phyloP scores from a whole-genome alignment of 2,888 invertebrate species.

The Mantis religiosa region DNA sequence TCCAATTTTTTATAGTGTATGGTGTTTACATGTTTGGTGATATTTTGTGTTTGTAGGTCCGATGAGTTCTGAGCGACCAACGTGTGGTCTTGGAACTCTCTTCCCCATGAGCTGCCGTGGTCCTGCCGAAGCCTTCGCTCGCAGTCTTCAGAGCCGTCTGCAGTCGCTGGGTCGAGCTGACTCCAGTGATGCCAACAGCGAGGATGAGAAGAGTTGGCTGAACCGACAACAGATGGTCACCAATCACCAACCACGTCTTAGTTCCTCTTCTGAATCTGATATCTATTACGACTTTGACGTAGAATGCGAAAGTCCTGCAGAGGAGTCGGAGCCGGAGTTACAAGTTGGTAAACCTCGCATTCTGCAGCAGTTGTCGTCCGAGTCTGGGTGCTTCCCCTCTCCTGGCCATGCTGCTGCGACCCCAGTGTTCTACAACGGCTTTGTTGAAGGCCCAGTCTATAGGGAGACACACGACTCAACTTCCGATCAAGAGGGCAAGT shows the following conservation, averaged over 20 bases:
- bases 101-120: conserved; percentile 76
- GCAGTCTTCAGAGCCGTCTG: conserved; percentile 69
- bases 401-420: neutral
- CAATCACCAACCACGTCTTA: conserved; percentile 49
- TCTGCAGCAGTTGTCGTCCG: conserved; percentile 37
- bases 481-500: too few species aligned
- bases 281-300: conserved; percentile 42
- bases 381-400: conserved; percentile 52
- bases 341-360: conserved; percentile 19
- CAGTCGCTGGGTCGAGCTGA: conserved; percentile 62
- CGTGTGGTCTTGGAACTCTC: conserved; percentile 63
- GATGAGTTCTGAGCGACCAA: conserved; percentile 54
- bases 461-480: too few species aligned
- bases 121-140: conserved; percentile 75
- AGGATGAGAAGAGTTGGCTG: conserved; percentile 35
- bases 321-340: conserved; percentile 50
- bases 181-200: conserved; percentile 41
- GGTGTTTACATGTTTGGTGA: too few species aligned
- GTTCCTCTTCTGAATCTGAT: conserved; percentile 39
- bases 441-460: neutral
- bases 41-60: neutral
- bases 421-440: too few species aligned
- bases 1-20: too few species aligned
- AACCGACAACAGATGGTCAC: conserved; percentile 41
- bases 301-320: conserved; percentile 60